phyloP scores from a whole-genome alignment of 2,888 invertebrate species.

The Lithosia quadra region DNA sequence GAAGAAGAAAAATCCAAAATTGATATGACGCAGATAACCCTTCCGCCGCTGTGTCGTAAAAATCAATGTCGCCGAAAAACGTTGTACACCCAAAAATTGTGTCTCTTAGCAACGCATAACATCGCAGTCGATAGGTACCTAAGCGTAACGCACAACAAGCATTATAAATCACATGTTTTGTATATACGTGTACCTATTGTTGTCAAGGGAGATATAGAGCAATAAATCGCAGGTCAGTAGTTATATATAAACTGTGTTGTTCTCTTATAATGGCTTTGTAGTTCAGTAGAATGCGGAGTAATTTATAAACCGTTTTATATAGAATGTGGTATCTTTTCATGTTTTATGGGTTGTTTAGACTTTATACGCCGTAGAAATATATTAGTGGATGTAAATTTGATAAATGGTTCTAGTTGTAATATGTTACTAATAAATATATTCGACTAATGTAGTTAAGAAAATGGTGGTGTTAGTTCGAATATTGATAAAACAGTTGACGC shows the following conservation, averaged over 20 bases:
- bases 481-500: constrained; percentile 24
- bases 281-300: constrained; percentile 16
- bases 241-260: constrained; percentile 34
- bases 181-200: constrained; percentile 52
- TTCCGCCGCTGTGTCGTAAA: constrained; percentile 19
- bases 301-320: constrained; percentile 8
- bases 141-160: constrained; percentile 59
- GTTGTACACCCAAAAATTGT: constrained; percentile 55
- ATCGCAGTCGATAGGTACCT: constrained; percentile 50
- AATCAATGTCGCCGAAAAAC: constrained; percentile 43
- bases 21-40: background rate
- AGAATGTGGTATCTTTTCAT: background rate
- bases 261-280: constrained; percentile 32
- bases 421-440: background rate
- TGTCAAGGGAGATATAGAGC: constrained; percentile 52
- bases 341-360: background rate
- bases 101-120: constrained; percentile 64
- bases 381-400: background rate
- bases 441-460: background rate
- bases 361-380: background rate
- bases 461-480: background rate
- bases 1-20: background rate
- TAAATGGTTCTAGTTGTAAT: background rate
- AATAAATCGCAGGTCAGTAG: constrained; percentile 62
- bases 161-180: constrained; percentile 64